Percentiles rank a stretch among this genome's conserved stretches.
These are phyloP conservation scores for Solea solea DNA, from an alignment of 2,113 vertebrate genomes.

Conservation along the genomic window DNA sequence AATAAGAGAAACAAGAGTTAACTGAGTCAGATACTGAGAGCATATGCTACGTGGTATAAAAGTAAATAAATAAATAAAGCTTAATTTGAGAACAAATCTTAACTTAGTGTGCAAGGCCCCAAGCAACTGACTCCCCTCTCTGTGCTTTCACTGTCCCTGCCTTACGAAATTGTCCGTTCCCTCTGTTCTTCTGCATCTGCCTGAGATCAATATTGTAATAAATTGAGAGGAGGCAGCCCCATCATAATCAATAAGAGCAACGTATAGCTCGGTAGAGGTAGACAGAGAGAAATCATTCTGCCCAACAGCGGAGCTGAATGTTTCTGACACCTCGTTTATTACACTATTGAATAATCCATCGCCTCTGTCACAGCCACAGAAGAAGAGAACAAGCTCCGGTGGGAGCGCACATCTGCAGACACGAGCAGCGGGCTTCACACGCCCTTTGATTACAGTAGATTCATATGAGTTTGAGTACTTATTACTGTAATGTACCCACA, in stretches of 20 bases:
- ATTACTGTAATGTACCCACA: slow-evolving; percentile 4
- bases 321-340: slow-evolving; percentile 78
- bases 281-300: slow-evolving; percentile 75
- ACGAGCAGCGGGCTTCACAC: slow-evolving; percentile 25
- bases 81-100: no score
- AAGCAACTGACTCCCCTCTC: slow-evolving; percentile 24
- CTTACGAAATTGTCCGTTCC: slow-evolving; percentile 32
- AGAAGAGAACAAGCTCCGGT: slow-evolving; percentile 46
- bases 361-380: slow-evolving; percentile 62
- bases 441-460: slow-evolving; percentile 42
- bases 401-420: slow-evolving; percentile 38
- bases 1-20: no score
- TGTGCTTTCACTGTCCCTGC: slow-evolving; percentile 27
- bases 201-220: slow-evolving; percentile 79
- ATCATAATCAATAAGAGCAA: slow-evolving; percentile 78
- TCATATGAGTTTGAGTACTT: slow-evolving; percentile 34
- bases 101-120: slow-evolving; percentile 8
- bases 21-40: no score
- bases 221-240: slow-evolving; percentile 71
- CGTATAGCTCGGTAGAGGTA: slow-evolving; percentile 64
- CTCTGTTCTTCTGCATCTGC: slow-evolving; percentile 55
- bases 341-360: slow-evolving; percentile 77
- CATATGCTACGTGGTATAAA: no score
- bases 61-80: no score
- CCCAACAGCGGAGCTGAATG: slow-evolving; percentile 67